Percentiles rank a stretch among this genome's conserved stretches.
These are phyloP conservation scores for Brachionus calyciflorus DNA, from an alignment of 1,140 invertebrate species.

Conservation along the genomic window DNA sequence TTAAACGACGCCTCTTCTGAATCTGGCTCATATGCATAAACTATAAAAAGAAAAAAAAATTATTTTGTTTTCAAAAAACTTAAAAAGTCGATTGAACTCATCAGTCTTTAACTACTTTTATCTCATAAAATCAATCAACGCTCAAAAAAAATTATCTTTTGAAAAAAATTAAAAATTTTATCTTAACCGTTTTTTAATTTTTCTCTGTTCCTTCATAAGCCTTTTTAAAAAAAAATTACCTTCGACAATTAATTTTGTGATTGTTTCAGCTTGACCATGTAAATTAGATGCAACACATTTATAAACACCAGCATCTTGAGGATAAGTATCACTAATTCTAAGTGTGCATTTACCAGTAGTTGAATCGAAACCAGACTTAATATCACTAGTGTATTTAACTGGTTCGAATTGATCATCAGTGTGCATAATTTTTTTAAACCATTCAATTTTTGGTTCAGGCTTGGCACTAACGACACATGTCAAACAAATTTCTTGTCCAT, in stretches of 20 bases:
- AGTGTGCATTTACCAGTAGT: slow-evolving; percentile 50
- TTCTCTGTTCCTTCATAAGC: too few species aligned
- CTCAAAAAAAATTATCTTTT: too few species aligned
- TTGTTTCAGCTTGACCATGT: slow-evolving; percentile 56
- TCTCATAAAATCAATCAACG: too few species aligned
- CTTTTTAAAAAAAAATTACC: too few species aligned
- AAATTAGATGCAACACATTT: slow-evolving; percentile 57
- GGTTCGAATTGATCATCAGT: not conserved
- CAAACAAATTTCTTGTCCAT: slow-evolving; percentile 35
- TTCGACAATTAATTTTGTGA: slow-evolving; percentile 43
- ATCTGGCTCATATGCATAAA: slow-evolving; percentile 37
- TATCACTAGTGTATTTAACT: slow-evolving; percentile 35
- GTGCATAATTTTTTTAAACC: not conserved
- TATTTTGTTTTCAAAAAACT: not conserved
- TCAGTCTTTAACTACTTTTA: too few species aligned
- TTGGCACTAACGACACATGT: slow-evolving; percentile 20
- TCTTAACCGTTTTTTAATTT: not conserved
- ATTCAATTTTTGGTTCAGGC: slow-evolving; percentile 40
- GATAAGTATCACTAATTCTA: slow-evolving; percentile 75
- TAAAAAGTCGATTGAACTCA: too few species aligned
- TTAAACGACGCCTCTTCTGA: slow-evolving; percentile 35
- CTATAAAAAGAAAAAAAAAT: not conserved
- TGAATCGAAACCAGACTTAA: slow-evolving; percentile 17
- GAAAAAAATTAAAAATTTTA: not conserved
- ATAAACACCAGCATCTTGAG: slow-evolving; percentile 79